phyloP scores from a whole-genome alignment of 2,113 vertebrate species.

The Smithornis capensis region DNA sequence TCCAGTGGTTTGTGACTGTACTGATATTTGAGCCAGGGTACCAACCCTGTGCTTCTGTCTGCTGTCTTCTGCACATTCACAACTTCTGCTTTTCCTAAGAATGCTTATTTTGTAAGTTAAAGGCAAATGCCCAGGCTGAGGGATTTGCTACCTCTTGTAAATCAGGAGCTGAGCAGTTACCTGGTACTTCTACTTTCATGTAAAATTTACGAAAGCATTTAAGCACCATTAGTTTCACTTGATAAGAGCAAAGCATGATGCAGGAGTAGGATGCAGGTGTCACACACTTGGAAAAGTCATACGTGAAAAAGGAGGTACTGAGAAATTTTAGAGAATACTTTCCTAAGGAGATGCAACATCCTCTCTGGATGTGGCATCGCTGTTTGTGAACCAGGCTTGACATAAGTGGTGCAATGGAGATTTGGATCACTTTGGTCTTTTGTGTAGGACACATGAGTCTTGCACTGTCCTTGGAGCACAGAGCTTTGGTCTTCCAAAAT shows the following conservation, averaged over 20 bases:
- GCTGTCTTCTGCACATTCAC: not conserved
- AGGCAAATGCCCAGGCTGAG: not conserved
- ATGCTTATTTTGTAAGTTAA: not conserved
- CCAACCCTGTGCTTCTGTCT: not conserved
- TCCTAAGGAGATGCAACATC: not conserved
- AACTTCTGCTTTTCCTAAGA: not conserved
- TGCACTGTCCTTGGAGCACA: not conserved
- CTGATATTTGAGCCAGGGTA: not conserved
- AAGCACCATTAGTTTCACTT: not conserved
- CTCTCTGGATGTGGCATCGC: not conserved
- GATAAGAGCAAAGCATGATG: not conserved
- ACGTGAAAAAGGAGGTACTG: not conserved
- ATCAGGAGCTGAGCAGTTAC: not conserved
- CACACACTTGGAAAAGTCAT: not conserved
- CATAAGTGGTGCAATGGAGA: not conserved
- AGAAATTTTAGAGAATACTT: not conserved
- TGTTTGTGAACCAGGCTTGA: not conserved
- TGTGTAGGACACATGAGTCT: rapidly evolving
- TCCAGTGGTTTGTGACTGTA: not conserved
- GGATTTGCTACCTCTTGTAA: not conserved
- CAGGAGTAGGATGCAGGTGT: not conserved
- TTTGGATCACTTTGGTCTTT: not conserved
- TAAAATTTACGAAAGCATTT: not conserved
- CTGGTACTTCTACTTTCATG: no score
- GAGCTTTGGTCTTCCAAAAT: not conserved